Base-by-base conservation (phyloP, 2,113 vertebrate species). In the Urocolius indicus region DNA sequence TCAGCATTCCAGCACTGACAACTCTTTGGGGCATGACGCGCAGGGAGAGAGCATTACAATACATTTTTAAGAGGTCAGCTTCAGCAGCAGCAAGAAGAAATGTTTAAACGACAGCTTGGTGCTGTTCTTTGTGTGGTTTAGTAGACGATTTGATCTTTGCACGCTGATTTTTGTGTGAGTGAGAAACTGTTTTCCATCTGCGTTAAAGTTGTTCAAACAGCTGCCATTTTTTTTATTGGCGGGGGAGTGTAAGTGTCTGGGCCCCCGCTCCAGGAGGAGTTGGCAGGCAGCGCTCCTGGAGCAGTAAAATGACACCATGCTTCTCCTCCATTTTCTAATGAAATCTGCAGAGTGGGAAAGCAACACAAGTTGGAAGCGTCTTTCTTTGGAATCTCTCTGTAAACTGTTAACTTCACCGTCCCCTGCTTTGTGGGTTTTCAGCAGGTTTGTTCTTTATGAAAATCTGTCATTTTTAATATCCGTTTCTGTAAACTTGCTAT, bases 291-390 rank as follows among this genome's bases (percentile, higher is more conserved):
- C 81, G 62, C 95, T 96, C 94, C 95, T 89, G 59, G 59, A 96
- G 95, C 97, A 87, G 97, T 97, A 97, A 97, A 98, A 97, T 97
- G 97, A 97, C 96, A 97, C 95, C 97, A 81, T 96, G 96, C 96
- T 97, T 95, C 97, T 97, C 96, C 97, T 98, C 91, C 95, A 94
- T 97, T 98, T 98, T 97, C 96, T 97, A 86, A 90, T 94, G 97
- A 98, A 98, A 96, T 97, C 96, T 93, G 92, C 96, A 63, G 96
- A 96, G 97, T 97, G 97, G 96, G 96, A 96, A 90, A 97, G 93
- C 96, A 98, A 96, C 96, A 96, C 90, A 96, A 98, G 97, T 96
- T 98, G 90, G 96, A 98, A 97, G 90, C 89, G 94, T 48, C 91
- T 97, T 49, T 86, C 94, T 93, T 93, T 96, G 95, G 94, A 97